These are phyloP conservation scores for Centropristis striata DNA, from an alignment of 2,113 vertebrate species.

Conservation along the genomic window DNA sequence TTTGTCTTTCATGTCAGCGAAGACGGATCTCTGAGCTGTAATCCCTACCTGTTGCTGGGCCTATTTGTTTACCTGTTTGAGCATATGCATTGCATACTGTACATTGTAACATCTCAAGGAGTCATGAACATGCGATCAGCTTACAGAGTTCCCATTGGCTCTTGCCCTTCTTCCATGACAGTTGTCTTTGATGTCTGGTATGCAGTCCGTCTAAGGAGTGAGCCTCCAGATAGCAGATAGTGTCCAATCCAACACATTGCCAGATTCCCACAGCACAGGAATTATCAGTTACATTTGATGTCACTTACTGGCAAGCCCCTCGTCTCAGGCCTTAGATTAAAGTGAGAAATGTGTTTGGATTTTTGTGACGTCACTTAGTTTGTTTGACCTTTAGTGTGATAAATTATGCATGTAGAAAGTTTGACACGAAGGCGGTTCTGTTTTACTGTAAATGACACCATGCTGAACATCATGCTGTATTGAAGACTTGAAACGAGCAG, in stretches of 20 bases:
- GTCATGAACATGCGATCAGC: constrained; percentile 48
- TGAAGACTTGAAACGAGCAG: too few relatives aligned
- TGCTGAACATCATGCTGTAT: too few relatives aligned
- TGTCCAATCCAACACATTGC: constrained; percentile 39
- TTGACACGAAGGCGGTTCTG: not conserved
- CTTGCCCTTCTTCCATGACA: constrained; percentile 15
- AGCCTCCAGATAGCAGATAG: constrained; percentile 49
- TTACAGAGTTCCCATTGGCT: constrained; percentile 52
- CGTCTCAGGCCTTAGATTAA: constrained; percentile 2
- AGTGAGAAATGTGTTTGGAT: not conserved
- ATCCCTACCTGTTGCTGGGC: constrained; percentile 38
- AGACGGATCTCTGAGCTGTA: constrained; percentile 5
- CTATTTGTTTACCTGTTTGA: constrained; percentile 66
- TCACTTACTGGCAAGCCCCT: constrained; percentile 14
- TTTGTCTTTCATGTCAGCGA: constrained; percentile 41
- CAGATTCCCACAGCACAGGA: constrained; percentile 14
- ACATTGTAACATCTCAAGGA: constrained; percentile 59
- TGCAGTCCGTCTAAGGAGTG: constrained; percentile 47
- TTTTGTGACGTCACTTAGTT: not conserved
- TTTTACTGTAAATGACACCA: too few relatives aligned
- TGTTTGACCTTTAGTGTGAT: not conserved
- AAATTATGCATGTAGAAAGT: not conserved
- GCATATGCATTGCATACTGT: constrained; percentile 48
- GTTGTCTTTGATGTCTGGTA: constrained; percentile 78
- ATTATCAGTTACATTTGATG: constrained; percentile 26